phyloP scores from a whole-genome alignment of 2,113 vertebrate species.

The Indicator maculatus region DNA sequence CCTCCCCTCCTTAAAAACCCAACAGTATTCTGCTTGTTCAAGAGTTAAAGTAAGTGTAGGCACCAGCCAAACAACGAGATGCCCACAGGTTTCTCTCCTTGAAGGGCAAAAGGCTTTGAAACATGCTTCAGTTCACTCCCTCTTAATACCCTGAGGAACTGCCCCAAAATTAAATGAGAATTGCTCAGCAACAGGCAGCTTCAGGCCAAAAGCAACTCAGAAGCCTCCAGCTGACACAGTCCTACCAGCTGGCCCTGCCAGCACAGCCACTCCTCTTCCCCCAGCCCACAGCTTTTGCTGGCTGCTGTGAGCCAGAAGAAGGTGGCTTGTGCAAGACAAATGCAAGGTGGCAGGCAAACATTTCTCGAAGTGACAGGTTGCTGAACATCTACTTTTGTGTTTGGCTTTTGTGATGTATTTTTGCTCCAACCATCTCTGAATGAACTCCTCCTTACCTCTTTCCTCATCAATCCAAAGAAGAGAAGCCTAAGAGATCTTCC shows the following conservation, averaged over 20 bases:
- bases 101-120: not conserved
- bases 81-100: not conserved
- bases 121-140: not conserved
- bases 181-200: not conserved
- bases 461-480: not conserved
- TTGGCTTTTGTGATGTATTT: not conserved
- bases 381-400: not conserved
- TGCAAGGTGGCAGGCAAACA: not conserved
- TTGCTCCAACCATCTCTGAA: not conserved
- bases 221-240: not conserved
- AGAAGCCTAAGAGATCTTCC: not conserved
- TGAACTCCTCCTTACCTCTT: not conserved
- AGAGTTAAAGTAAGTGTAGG: not conserved
- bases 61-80: not conserved
- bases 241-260: not conserved
- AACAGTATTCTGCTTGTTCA: not conserved
- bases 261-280: too few species aligned
- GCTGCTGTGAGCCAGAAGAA: not conserved
- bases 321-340: not conserved
- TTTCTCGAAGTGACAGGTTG: not conserved
- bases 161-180: not conserved
- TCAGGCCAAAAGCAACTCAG: not conserved
- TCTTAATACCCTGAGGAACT: not conserved
- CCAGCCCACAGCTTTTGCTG: fast-evolving
- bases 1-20: not conserved